phyloP scores from a whole-genome alignment of 1,140 invertebrate species.

The Zaprionus nigranus region DNA sequence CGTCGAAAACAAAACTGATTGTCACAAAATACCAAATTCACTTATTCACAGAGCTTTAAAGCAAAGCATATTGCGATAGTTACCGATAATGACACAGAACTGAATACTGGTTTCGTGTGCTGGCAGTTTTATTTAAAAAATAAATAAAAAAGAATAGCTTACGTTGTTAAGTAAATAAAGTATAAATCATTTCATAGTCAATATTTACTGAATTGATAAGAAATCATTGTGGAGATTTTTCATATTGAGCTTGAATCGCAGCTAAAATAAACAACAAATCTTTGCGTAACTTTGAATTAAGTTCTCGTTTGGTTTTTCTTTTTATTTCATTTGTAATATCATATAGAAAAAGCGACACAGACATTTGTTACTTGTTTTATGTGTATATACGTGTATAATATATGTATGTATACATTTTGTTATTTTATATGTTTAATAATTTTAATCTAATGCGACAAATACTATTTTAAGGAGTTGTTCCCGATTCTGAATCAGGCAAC shows the following conservation, averaged over 20 bases:
- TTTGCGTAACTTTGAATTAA: too few relatives aligned
- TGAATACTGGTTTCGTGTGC: too few relatives aligned
- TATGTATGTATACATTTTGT: conserved; percentile 34
- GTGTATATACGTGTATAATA: conserved; percentile 29
- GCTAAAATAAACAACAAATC: not conserved
- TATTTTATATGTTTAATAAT: conserved; percentile 1
- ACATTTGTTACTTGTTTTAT: conserved; percentile 41
- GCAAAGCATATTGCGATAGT: too few relatives aligned
- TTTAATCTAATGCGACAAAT: conserved; percentile 33
- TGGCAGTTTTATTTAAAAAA: too few relatives aligned
- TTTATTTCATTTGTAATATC: conserved; percentile 48
- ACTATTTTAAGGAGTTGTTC: conserved; percentile 26
- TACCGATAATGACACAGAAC: too few relatives aligned
- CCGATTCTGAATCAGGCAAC: conserved; percentile 36
- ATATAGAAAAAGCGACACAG: conserved; percentile 75
- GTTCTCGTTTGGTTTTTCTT: conserved; percentile 40
- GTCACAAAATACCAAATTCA: too few relatives aligned
- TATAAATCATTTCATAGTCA: too few relatives aligned
- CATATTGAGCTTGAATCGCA: not conserved
- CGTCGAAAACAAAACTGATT: too few relatives aligned
- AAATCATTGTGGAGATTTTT: not conserved
- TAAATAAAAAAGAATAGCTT: too few relatives aligned
- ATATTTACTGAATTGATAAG: too few relatives aligned
- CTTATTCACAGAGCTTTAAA: too few relatives aligned
- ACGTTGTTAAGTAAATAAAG: too few relatives aligned